Evolutionary conservation across 2,888 invertebrate species (phyloP), one percentile per base, ranked within the genome.

Genomic region (Cerastis leucographa): DNA sequence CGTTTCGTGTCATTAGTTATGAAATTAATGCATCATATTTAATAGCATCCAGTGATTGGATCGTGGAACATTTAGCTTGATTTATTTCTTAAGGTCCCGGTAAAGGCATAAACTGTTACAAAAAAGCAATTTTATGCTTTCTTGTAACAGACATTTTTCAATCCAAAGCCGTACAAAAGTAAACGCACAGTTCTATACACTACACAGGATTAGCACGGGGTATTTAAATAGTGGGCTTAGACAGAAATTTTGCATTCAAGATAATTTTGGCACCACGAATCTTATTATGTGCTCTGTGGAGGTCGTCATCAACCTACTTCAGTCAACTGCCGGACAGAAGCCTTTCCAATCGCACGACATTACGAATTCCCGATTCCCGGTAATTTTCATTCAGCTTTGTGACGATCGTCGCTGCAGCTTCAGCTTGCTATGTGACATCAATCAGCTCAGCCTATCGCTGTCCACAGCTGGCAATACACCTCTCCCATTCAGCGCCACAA

Each of bases 21-120:
- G 12, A 46, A 69, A 78, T 76, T 56, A 78, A 82, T 82, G 59
- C 64, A 35, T 54, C 71, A 71, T 49, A 61, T 74, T 40, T 62
- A 70, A 72, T 59, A 46, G 54, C n/a, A 19, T 40, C 54, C 51
- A 29, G 80, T 72, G 17, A 83, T 83, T 59, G 71, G 54, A 22
- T 54, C 71, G 46, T 12, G 51, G 46, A 67, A 69, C 84, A 65
- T 79, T 81, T 22, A 71, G 12, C 17, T 59, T 69, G 64, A 84
- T 69, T 81, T 84, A 84, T n/a, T 65, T 56, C 1, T 59, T 5
- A 14, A 12, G 46, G 29, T 42, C 29, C 11, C 19, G 42, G 29
- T 9, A 46, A 46, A 40, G 35, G 3, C 17, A 40, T 29, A 7
- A 40, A 17, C 1, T 40, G 42, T 11, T 46, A 40, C 11, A 62